Percentiles rank a stretch among this genome's conserved stretches.
Evolutionary conservation across 2,113 vertebrate genomes (phyloP).

Genomic region (Ancistrus triradiatus): DNA sequence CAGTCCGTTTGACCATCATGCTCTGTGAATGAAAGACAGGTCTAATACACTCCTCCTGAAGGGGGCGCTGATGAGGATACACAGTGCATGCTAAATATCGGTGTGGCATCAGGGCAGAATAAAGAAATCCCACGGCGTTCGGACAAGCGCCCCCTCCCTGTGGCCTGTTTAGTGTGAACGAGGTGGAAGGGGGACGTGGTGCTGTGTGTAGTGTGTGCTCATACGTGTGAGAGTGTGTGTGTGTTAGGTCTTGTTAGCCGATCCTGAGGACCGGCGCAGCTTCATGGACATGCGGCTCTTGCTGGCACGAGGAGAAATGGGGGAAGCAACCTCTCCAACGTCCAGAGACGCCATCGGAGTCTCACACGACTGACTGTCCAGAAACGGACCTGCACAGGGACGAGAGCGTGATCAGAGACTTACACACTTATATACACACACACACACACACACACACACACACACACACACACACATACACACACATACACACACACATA

Average conservation of each 20-base stretch:
- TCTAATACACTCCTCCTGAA: too few species aligned
- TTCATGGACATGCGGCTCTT: slow-evolving; percentile 99
- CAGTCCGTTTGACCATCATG: too few species aligned
- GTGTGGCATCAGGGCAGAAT: too few species aligned
- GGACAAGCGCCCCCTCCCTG: too few species aligned
- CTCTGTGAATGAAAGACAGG: too few species aligned
- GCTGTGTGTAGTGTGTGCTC: background rate
- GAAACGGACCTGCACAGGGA: slow-evolving; percentile 79
- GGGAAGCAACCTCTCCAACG: slow-evolving; percentile 88
- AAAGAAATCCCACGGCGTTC: too few species aligned
- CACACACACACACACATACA: background rate
- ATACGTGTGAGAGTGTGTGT: background rate
- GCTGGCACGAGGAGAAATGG: slow-evolving; percentile 97
- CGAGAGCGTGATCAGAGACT: slow-evolving; percentile 35
- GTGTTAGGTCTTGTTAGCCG: slow-evolving; percentile 91
- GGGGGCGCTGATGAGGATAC: too few species aligned
- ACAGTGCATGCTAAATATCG: too few species aligned
- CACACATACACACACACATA: slow-evolving; percentile 23
- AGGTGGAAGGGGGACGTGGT: too few species aligned
- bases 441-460: background rate
- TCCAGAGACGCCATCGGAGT: slow-evolving; percentile 82
- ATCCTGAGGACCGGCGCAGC: slow-evolving; percentile 93
- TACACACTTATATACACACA: background rate
- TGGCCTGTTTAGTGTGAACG: too few species aligned
- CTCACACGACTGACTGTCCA: slow-evolving; percentile 86